Base-by-base conservation (phyloP, 2,113 vertebrate species). In the Jacana jacana region DNA sequence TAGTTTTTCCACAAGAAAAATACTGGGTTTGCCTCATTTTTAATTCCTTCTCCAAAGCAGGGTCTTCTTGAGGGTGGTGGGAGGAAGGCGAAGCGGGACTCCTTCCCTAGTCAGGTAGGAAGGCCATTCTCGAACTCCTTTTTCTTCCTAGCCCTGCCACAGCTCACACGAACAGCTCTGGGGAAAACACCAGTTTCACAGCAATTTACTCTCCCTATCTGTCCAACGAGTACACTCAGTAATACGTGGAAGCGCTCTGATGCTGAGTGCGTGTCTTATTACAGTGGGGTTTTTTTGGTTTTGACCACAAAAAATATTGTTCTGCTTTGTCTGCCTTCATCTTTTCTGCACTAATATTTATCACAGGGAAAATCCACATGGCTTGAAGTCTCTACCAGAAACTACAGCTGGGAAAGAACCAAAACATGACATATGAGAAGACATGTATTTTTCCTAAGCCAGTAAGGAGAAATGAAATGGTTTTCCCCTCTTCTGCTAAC, bases 241-340 rank as follows among this genome's bases (percentile, higher is more conserved):
- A 88, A 52, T 13, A 68, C 1, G 22, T 49, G 33, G 89, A 84
- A 93, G 57, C 40, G 72, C 76, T 85, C 40, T 51, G 65, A 88
- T 3, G 10, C 46, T 3, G 28, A 84, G 13, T n/a, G 25, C 12
- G 58, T 70, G 28, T 55, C 72, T 78, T 90, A 88, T 61, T 90
- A 78, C 55, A 52, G 31, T 31, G 31, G 15, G 42, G 42, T 58
- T 63, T 71, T 86, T 48, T 57, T 88, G 46, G 55, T 91, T 91
- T 44, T 25, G 18, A 75, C 65, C 85, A 90, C 92, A 93, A 86
- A 84, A 55, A 84, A 49, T 23, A 58, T n/a, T 54, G 77, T 81
- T 96, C 90, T 92, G 57, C 86, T 92, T 95, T 79, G 48, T 71
- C 48, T 75, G 52, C 49, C 77, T 88, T 90, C 60, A 90, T 83